Base-by-base conservation (phyloP, 2,113 vertebrate species). In the Cyprinodon tularosa region DNA sequence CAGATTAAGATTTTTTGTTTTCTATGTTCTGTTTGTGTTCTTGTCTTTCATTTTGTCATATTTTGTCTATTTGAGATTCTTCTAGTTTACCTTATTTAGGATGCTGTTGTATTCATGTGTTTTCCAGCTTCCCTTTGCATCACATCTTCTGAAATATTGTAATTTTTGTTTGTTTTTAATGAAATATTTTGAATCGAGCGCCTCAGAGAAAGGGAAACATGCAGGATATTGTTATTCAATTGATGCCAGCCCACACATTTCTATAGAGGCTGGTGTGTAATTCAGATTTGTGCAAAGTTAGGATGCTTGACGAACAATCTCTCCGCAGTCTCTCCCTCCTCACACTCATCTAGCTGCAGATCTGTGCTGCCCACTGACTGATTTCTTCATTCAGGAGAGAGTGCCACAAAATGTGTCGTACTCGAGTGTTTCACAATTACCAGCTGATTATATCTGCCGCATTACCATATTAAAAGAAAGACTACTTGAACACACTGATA, bases 391-490 rank as follows among this genome's bases (percentile, higher is more conserved):
- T 91, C 91, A 78, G 80, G 72, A 47, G 78, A 61, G 75, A 84
- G 73, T 12, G 79, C 83, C 78, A 20, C 77, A 53, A 84, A 91
- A 84, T 80, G 87, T 85, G 92, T 90, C 75, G 80, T 74, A 89
- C 90, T 92, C 82, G 37, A 90, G 93, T 89, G 93, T 89, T 90
- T 88, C 71, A 92, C 89, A 92, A 94, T 94, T 94, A 93, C 89
- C 78, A 85, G 75, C 82, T 85, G 86, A 92, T 93, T 83, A 83
- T 87, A 92, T 93, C 91, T 84, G 86, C 84, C 0, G 69, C 88
- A 93, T 93, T 94, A 92, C 86, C 91, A 93, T 92, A 93, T 92
- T 92, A 90, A 93, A 92, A 90, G 89, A 83, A 90, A 91, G 90
- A 84, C 78, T 88, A 89, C 90, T 91, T 86, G 82, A 91, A 91